Evolutionary conservation across 2,113 vertebrate species (phyloP), one percentile per base, ranked within the genome.

Genomic region (Rhea americana): DNA sequence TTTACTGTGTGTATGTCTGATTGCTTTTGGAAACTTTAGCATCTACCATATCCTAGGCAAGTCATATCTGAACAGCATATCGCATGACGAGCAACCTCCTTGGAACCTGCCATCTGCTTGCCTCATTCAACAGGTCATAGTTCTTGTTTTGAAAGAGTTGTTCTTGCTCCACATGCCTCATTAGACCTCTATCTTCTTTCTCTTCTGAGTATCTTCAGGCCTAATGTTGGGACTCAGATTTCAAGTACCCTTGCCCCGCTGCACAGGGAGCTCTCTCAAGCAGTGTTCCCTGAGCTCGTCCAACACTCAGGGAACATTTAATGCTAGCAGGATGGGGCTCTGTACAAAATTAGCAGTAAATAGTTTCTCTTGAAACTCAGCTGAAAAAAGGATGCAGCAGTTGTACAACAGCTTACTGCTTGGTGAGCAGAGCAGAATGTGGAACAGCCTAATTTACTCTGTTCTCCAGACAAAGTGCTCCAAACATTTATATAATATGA

Each of bases 121-220:
- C 20, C 55, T 55, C 0, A 0, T 32, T 53, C 63, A 35, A 2
- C 30, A 0, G 3, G 9, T 32, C 4, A 0, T 2, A 3, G 59
- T 25, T 94, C 39, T 30, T 26, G 21, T 28, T 5, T 2, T 24
- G 78, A 30, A 73, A 45, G 30, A n/a, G 43, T 2, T 55, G 43
- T 14, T 73, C 73, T 37, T 85, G 18, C 18, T 68, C 68, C 1
- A 2, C 13, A 25, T 65, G n/a, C 41, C 48, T 76, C 19, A 8
- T 4, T n/a, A 59, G 63, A 89, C 11, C 77, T 50, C 30, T 37
- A 13, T 26, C 24, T 67, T 68, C 43, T 17, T 22, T 51, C 65
- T 61, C 26, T 5, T 65, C 24, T 17, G 45, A 21, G 13, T 30
- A 35, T 32, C 43, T 80, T 59, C 61, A 65, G 0, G 30, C 65